Percentiles rank a stretch among this genome's conserved stretches.
Conservation (phyloP, 2,888 invertebrate genomes). For the Tupiocoris notatus region DNA sequence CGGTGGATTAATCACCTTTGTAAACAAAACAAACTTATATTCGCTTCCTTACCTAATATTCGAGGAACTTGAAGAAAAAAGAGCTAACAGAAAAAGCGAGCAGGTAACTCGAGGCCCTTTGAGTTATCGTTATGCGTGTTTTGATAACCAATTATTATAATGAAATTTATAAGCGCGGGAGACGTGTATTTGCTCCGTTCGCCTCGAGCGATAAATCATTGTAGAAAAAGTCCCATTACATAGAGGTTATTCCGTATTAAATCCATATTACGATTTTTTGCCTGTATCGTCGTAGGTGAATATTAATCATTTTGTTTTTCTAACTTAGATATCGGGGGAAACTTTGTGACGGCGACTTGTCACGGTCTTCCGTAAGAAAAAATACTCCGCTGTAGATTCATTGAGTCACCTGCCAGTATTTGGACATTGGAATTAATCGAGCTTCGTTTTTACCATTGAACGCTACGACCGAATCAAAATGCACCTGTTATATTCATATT, state of each 20-base stretch:
- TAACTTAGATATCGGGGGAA: neutral
- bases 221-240: constrained; percentile 14
- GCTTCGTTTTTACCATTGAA: neutral
- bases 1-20: too few species aligned
- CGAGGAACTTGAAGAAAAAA: too few species aligned
- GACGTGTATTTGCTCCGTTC: neutral
- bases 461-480: neutral
- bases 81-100: too few species aligned
- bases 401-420: constrained; percentile 1
- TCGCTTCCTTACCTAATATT: too few species aligned
- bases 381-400: neutral
- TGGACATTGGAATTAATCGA: constrained; percentile 7
- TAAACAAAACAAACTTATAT: too few species aligned
- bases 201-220: too few species aligned
- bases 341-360: neutral
- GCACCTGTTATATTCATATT: constrained; percentile 20
- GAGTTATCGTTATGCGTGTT: too few species aligned
- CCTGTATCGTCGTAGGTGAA: neutral
- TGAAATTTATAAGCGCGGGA: neutral
- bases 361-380: neutral
- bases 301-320: neutral
- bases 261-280: constrained; percentile 22
- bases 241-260: constrained; percentile 18
- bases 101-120: too few species aligned
- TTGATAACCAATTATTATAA: neutral